Base-by-base conservation (phyloP, 2,797 vertebrate species). In the Scolopax rusticola region DNA sequence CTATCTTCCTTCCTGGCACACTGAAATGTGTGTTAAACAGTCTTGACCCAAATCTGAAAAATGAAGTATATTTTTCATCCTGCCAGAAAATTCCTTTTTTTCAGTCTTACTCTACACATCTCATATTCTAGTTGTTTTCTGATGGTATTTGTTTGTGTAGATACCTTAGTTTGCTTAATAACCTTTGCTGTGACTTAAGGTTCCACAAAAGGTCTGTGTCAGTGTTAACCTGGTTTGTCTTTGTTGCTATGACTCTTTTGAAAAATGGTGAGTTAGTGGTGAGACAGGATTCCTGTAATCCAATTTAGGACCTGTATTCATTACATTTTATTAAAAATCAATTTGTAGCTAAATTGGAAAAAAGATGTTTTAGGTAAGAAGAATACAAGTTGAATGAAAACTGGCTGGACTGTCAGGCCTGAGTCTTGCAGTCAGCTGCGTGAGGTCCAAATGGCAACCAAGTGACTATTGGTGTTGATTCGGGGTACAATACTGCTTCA, bases 391-490 rank as follows among this genome's bases (percentile, higher is more conserved):
- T 65, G 32, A 53, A 45, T 51, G n/a, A 45, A 51, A 81, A 40
- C 24, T 40, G 38, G 23, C 61, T 43, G 71, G 32, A 18, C 27
- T n/a, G 45, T n/a, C 20, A 60, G 38, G 40, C 53, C n/a, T 0
- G 1, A 60, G 53, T n/a, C 51, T 73, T 51, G 20, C 0, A 0
- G 38, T 45, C 68, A 51, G 51, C 28, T 73, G 23, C 27, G 10
- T 45, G 43, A 64, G 25, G 32, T 71, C 59, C 32, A 57, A n/a
- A 38, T 45, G 53, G 53, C 85, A 67, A n/a, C n/a, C 19, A 45
- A 15, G 51, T 38, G 51, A 51, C 36, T 87, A 6, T 3, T 45
- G 51, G 12, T 51, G 8, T 32, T 57, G 59, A 45, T 45, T 8
- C 12, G 24, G 45, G 40, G 40, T 67, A 61, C 24, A 40, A 0